Percentiles rank a stretch among this genome's conserved stretches.
phyloP scores from a whole-genome alignment of 1,140 invertebrate species.

The Oedothorax gibbosus region DNA sequence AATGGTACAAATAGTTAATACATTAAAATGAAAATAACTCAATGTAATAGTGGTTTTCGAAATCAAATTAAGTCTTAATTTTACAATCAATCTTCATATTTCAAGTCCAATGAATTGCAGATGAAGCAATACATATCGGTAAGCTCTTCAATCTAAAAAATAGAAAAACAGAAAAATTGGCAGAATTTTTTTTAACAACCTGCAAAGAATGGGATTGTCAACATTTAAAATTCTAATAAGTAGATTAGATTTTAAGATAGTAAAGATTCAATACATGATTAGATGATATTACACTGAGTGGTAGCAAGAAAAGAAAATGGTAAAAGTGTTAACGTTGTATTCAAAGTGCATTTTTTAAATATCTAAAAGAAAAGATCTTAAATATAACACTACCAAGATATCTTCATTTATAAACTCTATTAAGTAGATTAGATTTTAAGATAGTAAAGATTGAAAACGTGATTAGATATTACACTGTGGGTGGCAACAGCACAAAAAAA shows the following conservation, averaged over 20 bases:
- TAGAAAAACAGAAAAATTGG: conserved; percentile 39
- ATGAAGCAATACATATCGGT: conserved; percentile 90
- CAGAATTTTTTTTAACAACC: conserved; percentile 59
- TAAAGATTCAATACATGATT: conserved; percentile 38
- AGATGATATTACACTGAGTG: conserved; percentile 18
- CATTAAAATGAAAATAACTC: too few species aligned
- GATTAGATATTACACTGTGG: conserved; percentile 28
- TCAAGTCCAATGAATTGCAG: conserved; percentile 79
- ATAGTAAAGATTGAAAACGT: conserved; percentile 36
- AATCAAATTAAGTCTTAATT: too few species aligned
- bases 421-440: conserved; percentile 38
- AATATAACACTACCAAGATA: too few species aligned
- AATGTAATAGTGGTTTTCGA: too few species aligned
- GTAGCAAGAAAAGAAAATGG: conserved; percentile 2
- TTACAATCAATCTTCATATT: conserved; percentile 71
- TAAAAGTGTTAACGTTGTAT: not conserved
- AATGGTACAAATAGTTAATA: too few species aligned
- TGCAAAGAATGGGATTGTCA: conserved; percentile 39
- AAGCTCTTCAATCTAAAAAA: conserved; percentile 86
- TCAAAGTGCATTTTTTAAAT: not conserved
- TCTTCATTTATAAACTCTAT: conserved; percentile 9
- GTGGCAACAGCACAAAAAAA: conserved; percentile 1
- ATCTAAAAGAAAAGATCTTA: too few species aligned
- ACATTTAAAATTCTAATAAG: conserved; percentile 4
- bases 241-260: conserved; percentile 42